Base-by-base conservation (phyloP, 1,140 invertebrate genomes). In the Colletes latitarsis region DNA sequence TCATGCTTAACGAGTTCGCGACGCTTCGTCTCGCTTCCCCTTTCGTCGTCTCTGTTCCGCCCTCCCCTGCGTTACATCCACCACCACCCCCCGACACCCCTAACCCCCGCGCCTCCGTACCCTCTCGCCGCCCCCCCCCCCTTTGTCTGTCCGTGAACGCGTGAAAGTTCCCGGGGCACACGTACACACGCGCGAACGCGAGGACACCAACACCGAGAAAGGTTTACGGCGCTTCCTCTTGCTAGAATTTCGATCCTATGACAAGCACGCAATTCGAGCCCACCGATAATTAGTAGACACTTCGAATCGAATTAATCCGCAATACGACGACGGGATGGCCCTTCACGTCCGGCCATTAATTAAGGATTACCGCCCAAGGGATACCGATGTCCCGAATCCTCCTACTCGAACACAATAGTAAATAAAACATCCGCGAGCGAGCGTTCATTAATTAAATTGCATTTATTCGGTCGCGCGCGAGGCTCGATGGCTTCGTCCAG, bases 241-340 rank as follows among this genome's bases (percentile, higher is more conserved):
- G 72, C 76, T 71, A 76, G 85, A 83, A 86, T 86, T 86, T 83
- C 85, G 69, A 86, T 77, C 74, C 83, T 58, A 66, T 71, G 74
- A 82, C 70, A 52, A 82, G 60, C 66, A 78, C 80, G 85, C 77
- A 74, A 81, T 80, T 77, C 76, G 77, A 86, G 68, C 64, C 77
- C 41, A 69, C 77, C 74, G 84, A 86, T 86, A 86, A 86, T 86
- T 86, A 86, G 84, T 86, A 86, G 84, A 86, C 85, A 83, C 85
- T 83, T 85, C 67, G 84, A 85, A 73, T 85, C 81, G 77, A 86
- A 86, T 86, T 86, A 86, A 86, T 86, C 81, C 81, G 83, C 79
- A 74, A 82, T 81, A 84, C 75, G 71, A 85, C 79, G 82, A 84
- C 84, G 69, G 60, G 63, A 75, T 67, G 53, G 79, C 66, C 52